phyloP scores from a whole-genome alignment of 1,140 invertebrate species.

The Aphelenchoides fujianensis region DNA sequence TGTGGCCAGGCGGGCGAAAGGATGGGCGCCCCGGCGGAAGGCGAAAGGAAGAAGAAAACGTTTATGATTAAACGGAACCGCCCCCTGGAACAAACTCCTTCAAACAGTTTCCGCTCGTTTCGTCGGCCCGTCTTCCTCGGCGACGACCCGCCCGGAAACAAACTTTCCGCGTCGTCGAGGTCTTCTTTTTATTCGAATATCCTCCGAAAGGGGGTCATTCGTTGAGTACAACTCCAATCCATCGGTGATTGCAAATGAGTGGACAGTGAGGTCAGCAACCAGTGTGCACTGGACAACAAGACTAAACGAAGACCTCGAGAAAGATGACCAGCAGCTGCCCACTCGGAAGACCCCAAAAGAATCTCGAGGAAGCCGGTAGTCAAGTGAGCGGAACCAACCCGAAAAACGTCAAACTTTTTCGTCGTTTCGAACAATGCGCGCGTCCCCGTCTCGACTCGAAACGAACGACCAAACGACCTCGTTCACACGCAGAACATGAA shows the following conservation, averaged over 20 bases:
- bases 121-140: neutral
- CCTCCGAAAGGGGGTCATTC: neutral
- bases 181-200: neutral
- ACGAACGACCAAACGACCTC: too few relatives aligned
- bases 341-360: too few relatives aligned
- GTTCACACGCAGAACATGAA: too few relatives aligned
- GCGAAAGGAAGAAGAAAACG: neutral
- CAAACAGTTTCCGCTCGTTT: neutral
- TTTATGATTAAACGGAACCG: slow-evolving; percentile 5
- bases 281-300: too few relatives aligned
- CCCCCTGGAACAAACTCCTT: neutral
- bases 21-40: neutral
- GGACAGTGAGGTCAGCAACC: neutral
- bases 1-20: neutral
- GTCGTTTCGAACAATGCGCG: too few relatives aligned
- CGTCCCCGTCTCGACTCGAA: too few relatives aligned
- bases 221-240: neutral
- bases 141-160: neutral
- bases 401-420: too few relatives aligned
- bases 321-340: too few relatives aligned
- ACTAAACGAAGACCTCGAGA: neutral
- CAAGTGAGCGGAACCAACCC: too few relatives aligned
- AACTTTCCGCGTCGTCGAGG: neutral
- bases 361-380: too few relatives aligned
- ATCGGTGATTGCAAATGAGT: neutral